Base-by-base conservation (phyloP, 2,797 vertebrate genomes). In the Buceros bicornis region DNA sequence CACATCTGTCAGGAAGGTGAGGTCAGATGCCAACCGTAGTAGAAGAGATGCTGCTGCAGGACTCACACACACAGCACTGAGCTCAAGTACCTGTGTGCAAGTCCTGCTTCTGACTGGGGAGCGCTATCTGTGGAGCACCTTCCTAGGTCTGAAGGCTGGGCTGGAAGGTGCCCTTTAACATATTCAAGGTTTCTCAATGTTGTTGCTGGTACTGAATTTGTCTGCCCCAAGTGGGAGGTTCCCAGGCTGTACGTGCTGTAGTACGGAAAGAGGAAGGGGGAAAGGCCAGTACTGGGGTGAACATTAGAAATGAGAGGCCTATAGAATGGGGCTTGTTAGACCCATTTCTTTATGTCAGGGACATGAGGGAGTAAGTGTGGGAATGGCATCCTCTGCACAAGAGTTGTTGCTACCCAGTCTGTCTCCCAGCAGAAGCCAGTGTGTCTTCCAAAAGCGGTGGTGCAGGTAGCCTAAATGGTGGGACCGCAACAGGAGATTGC, bases 51-150 rank as follows among this genome's bases (percentile, higher is more conserved):
- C 25, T 42, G 21, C 42, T 65, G 25, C 37, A 37, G 62, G 50
- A 31, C 31, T 77, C 69, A 25, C 11, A 16, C 3, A 10, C 0
- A 1, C 10, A 54, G 15, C 43, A 11, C 19, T 54, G 20, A 73
- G 15, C 17, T 73, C 0, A 3, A 64, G 69, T 24, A 10, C 7
- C 2, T 6, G 8, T 0, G 0, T 24, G 6, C 4, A 5, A 8
- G 26, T 33, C 4, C n/a, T 66, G 13, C 45, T 67, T 64, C 56
- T 92, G 54, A 3, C 2, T 51, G n/a, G 25, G 74, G 15, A 43
- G 26, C 18, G 13, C 11, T 29, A 5, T 26, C 58, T 76, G 45
- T 53, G 51, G 26, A 61, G 24, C 13, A 28, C 35, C 16, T 47
- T 89, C 29, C 24, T 65, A 10, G 71, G 11, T 54, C 16, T 84